These are phyloP conservation scores for Struthidea cinerea DNA, from an alignment of 2,113 vertebrate species.

Conservation along the genomic window DNA sequence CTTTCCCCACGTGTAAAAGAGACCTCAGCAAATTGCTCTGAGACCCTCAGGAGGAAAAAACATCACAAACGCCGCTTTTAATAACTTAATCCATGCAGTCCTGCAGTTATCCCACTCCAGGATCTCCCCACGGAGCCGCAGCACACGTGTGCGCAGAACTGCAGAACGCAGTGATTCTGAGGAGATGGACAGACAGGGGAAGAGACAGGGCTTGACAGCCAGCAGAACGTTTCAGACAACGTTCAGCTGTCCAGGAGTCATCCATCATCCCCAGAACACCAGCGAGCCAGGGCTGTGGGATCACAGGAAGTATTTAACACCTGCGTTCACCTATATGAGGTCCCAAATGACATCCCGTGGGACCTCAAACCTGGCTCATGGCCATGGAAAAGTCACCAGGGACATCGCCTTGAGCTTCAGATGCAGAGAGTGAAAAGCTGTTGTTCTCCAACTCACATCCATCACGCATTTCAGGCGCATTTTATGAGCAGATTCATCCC, in stretches of 20 bases:
- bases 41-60: neutral
- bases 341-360: neutral
- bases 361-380: neutral
- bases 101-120: neutral
- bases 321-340: neutral
- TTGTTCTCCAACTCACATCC: neutral
- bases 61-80: neutral
- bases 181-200: conserved; percentile 49
- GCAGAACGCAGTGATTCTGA: neutral
- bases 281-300: neutral
- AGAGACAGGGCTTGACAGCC: conserved; percentile 53
- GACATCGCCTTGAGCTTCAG: neutral
- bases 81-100: neutral
- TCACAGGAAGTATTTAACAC: conserved; percentile 10
- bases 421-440: neutral
- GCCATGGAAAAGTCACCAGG: neutral
- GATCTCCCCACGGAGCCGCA: neutral
- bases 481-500: neutral
- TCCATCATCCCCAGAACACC: conserved; percentile 21
- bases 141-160: neutral
- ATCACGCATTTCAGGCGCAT: neutral
- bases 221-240: conserved; percentile 54
- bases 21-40: neutral
- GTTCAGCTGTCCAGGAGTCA: conserved; percentile 56
- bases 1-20: neutral